A percentile compares a stretch with the other conserved stretches of the same genome.
These are phyloP conservation scores for Oxystoma pomonae DNA, from an alignment of 2,888 invertebrate genomes.

Conservation along the genomic window DNA sequence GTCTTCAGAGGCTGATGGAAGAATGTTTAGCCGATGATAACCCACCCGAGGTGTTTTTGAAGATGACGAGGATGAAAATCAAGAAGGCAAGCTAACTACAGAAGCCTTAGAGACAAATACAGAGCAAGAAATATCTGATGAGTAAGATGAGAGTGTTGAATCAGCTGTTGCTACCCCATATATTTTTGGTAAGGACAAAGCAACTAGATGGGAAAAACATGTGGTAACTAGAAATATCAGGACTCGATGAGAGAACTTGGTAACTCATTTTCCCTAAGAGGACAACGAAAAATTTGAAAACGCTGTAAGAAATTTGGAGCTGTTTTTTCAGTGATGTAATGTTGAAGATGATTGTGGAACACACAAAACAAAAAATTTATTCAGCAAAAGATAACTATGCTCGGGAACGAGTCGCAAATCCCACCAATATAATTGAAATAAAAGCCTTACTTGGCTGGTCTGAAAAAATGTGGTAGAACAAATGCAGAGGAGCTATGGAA, in stretches of 20 bases:
- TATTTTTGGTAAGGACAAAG: constrained; percentile 6
- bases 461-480: constrained; percentile 26
- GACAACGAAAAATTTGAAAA: neutral
- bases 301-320: constrained; percentile 19
- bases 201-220: neutral
- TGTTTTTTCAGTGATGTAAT: constrained; percentile 26
- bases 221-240: neutral
- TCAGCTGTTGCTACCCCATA: neutral
- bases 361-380: constrained; percentile 30
- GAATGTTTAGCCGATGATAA: neutral
- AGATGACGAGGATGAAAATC: neutral
- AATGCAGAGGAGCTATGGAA: constrained; percentile 32
- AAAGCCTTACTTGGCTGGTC: constrained; percentile 35
- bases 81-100: neutral
- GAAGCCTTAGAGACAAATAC: neutral
- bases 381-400: constrained; percentile 23
- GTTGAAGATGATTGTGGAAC: constrained; percentile 28
- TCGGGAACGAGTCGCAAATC: constrained; percentile 15
- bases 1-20: neutral
- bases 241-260: constrained; percentile 2
- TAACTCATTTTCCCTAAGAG: neutral
- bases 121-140: neutral
- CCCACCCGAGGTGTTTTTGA: no score
- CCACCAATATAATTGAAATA: constrained; percentile 31
- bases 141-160: neutral